Percentiles rank a stretch among this genome's conserved stretches.
phyloP scores from a whole-genome alignment of 2,888 invertebrate genomes.

The Apeira syringaria region DNA sequence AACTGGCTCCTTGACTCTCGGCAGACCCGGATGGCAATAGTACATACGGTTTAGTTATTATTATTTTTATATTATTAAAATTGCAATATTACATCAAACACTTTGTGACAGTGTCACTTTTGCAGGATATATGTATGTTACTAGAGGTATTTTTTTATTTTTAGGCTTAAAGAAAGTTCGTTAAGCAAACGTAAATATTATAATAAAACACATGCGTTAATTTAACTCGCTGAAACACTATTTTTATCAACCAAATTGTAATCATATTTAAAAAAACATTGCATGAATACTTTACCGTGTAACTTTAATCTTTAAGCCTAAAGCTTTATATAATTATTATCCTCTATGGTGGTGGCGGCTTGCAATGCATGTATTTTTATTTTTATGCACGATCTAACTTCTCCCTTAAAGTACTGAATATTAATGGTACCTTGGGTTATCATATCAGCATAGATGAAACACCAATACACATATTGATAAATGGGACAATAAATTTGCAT shows the following conservation, averaged over 20 bases:
- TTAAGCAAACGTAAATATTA: too few relatives aligned
- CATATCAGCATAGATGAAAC: too few relatives aligned
- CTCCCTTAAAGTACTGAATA: background rate
- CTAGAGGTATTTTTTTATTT: constrained; percentile 4
- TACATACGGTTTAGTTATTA: background rate
- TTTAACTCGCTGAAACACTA: background rate
- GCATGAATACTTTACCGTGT: too few relatives aligned
- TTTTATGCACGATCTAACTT: constrained; percentile 4
- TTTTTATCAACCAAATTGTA: too few relatives aligned
- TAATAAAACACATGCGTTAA: background rate
- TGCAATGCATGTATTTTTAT: constrained; percentile 1
- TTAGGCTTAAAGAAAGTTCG: constrained; percentile 22
- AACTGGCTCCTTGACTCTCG: constrained; percentile 73
- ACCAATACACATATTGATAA: too few relatives aligned
- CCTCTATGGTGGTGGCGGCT: constrained; percentile 9
- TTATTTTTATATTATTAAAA: constrained; percentile 33
- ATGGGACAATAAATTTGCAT: background rate
- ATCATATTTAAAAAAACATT: too few relatives aligned
- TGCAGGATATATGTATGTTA: constrained; percentile 18
- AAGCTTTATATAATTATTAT: constrained; percentile 9
- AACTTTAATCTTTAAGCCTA: constrained; percentile 16
- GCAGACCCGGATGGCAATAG: constrained; percentile 73
- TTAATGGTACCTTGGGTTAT: too few relatives aligned
- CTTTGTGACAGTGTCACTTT: constrained; percentile 37
- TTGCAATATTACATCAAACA: constrained; percentile 32